Evolutionary conservation across 2,797 vertebrate genomes (phyloP).

Genomic region (Miichthys miiuy): DNA sequence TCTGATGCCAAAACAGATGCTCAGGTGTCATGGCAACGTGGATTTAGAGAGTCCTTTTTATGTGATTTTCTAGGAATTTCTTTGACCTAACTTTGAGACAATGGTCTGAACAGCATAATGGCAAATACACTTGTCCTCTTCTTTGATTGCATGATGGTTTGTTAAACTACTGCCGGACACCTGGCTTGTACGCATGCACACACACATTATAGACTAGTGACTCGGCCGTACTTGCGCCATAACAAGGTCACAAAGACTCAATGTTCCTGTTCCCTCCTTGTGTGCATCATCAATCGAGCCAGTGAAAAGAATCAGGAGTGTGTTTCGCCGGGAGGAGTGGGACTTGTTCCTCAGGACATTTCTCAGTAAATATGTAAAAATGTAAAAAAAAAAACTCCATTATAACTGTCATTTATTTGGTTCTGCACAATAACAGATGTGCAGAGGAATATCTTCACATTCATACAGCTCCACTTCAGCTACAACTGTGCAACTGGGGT

Average conservation of each 20-base stretch:
- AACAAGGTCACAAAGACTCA: not conserved
- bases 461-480: not conserved
- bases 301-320: too few relatives aligned
- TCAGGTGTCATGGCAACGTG: not conserved
- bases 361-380: not conserved
- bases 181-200: not conserved
- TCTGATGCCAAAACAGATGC: not conserved
- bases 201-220: not conserved
- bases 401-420: not conserved
- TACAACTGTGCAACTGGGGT: not conserved
- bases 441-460: not conserved
- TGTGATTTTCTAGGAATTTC: not conserved
- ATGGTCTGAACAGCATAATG: not conserved
- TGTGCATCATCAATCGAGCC: not conserved
- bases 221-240: not conserved
- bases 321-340: too few relatives aligned
- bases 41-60: conserved; percentile 1
- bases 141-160: not conserved
- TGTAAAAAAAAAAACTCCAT: not conserved
- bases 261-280: not conserved
- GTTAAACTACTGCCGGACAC: not conserved
- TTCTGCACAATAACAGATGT: not conserved
- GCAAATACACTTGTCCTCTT: not conserved
- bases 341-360: not conserved
- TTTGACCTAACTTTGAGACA: not conserved